phyloP scores from a whole-genome alignment of 1,140 invertebrate genomes.

The Xylocopa sonorina region DNA sequence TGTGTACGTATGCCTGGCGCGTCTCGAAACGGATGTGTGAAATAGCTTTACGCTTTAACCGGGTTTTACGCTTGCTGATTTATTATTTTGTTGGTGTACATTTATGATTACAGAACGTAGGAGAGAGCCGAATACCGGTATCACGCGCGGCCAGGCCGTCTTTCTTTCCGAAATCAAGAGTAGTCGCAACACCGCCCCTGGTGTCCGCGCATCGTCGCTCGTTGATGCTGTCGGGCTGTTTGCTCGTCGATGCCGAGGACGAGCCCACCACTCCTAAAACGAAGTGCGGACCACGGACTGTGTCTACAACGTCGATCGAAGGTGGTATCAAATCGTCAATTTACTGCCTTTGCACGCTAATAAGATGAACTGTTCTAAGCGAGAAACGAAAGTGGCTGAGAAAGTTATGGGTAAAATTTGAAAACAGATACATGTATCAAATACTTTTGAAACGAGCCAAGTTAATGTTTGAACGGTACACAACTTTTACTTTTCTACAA shows the following conservation, averaged over 20 bases:
- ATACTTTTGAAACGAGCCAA: no score
- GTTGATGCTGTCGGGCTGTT: conserved; percentile 62
- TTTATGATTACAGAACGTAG: conserved; percentile 71
- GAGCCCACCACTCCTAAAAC: conserved; percentile 45
- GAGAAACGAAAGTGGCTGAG: no score
- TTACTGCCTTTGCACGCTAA: neutral
- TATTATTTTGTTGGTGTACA: conserved; percentile 2
- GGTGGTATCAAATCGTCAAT: conserved; percentile 44
- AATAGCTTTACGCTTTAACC: conserved; percentile 11
- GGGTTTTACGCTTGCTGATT: neutral
- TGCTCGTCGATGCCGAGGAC: conserved; percentile 59
- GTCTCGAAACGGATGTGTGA: conserved; percentile 5
- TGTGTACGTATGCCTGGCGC: neutral
- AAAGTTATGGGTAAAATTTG: no score
- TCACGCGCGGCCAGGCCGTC: conserved; percentile 74
- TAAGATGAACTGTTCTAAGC: neutral
- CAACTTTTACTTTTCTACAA: no score
- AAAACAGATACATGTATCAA: no score
- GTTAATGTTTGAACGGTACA: no score
- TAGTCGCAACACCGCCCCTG: conserved; percentile 62
- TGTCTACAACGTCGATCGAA: conserved; percentile 58
- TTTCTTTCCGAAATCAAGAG: conserved; percentile 73
- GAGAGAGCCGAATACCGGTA: conserved; percentile 76
- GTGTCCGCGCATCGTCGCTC: conserved; percentile 59
- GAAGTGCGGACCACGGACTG: conserved; percentile 35